phyloP scores from a whole-genome alignment of 2,113 vertebrate species.

The Scalopus aquaticus region DNA sequence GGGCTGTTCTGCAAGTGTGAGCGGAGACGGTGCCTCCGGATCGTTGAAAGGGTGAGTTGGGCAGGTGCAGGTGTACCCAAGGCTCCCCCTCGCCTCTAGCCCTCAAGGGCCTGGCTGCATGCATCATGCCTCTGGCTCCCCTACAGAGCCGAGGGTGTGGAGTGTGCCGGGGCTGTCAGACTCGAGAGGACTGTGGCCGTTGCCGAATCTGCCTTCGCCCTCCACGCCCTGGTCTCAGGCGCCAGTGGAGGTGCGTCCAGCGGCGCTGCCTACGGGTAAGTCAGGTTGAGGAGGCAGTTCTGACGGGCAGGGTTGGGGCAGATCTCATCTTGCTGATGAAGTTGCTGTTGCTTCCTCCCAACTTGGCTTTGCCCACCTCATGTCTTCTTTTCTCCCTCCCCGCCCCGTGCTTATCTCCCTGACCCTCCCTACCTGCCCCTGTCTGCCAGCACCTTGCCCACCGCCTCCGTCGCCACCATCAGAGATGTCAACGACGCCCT shows the following conservation, averaged over 20 bases:
- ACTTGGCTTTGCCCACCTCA: slow-evolving; percentile 46
- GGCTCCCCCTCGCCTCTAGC: slow-evolving; percentile 28
- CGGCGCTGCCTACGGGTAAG: slow-evolving; percentile 81
- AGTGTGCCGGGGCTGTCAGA: slow-evolving; percentile 89
- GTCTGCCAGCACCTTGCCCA: slow-evolving; percentile 66
- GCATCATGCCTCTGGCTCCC: not conserved
- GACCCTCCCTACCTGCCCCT: slow-evolving; percentile 30
- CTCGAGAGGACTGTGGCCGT: slow-evolving; percentile 88
- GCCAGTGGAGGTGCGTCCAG: slow-evolving; percentile 81
- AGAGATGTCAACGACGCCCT: slow-evolving; percentile 68
- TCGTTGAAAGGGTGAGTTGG: slow-evolving; percentile 80
- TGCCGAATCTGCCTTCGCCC: slow-evolving; percentile 88
- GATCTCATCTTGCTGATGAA: slow-evolving; percentile 46
- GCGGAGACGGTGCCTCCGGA: slow-evolving; percentile 81
- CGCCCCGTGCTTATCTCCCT: not conserved
- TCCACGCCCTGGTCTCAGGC: slow-evolving; percentile 79
- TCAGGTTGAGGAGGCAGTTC: not conserved
- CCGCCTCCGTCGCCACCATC: slow-evolving; percentile 49
- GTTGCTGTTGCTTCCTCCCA: slow-evolving; percentile 1
- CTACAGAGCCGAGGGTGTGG: slow-evolving; percentile 90
- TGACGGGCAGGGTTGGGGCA: not conserved
- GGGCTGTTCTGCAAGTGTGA: slow-evolving; percentile 81
- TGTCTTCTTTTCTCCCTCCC: slow-evolving; percentile 53
- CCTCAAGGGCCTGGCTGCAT: slow-evolving; percentile 3
- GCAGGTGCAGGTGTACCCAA: not conserved